Evolutionary conservation across 2,113 vertebrate genomes (phyloP).

Genomic region (Chrysemys picta): DNA sequence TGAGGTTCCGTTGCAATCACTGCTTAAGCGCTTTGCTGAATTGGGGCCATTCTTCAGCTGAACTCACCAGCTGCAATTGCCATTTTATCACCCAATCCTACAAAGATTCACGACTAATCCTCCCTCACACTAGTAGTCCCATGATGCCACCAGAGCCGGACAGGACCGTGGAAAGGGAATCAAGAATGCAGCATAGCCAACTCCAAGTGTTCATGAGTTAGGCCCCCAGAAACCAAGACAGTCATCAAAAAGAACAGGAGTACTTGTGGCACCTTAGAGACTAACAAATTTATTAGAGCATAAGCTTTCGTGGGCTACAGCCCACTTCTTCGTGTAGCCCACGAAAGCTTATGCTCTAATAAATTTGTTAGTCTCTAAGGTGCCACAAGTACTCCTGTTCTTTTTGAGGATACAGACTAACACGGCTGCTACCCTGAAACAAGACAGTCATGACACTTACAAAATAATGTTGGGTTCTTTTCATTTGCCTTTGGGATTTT

Average conservation of each 20-base stretch:
- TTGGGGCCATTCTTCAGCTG: neutral
- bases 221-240: neutral
- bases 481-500: too few species aligned
- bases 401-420: too few species aligned
- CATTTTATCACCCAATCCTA: neutral
- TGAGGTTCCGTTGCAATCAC: neutral
- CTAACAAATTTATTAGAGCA: too few species aligned
- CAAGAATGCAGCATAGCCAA: neutral
- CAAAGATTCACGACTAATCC: neutral
- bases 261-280: too few species aligned
- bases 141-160: neutral
- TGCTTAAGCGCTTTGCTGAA: neutral
- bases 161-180: neutral
- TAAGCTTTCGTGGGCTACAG: too few species aligned
- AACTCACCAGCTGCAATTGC: neutral
- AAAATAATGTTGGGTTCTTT: too few species aligned
- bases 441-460: neutral
- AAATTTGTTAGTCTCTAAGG: too few species aligned
- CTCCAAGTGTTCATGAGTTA: neutral
- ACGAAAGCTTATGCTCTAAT: too few species aligned
- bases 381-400: too few species aligned
- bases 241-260: neutral
- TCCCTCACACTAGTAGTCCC: neutral
- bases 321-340: too few species aligned
- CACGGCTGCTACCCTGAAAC: too few species aligned